A percentile compares a stretch with the other conserved stretches of the same genome.
Conservation (phyloP, 2,113 vertebrate genomes). For the Nymphicus hollandicus region DNA sequence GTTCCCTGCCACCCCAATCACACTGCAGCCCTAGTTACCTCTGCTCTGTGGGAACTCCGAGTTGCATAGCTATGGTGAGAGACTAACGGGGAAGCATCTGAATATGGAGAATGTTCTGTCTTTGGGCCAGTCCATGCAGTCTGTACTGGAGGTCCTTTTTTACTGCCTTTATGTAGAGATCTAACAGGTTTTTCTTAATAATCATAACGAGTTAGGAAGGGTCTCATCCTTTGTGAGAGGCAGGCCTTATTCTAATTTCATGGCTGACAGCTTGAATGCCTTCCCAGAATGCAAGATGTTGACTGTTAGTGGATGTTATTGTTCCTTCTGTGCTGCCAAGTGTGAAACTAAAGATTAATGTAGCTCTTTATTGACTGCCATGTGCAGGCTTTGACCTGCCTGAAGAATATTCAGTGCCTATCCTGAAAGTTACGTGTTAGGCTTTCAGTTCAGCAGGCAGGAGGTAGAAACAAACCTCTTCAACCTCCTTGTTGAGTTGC, state of each 20-base stretch:
- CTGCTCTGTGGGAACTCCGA: neutral
- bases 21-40: neutral
- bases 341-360: neutral
- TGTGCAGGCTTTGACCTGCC: conserved; percentile 11
- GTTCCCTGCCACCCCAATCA: neutral
- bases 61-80: neutral
- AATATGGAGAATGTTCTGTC: neutral
- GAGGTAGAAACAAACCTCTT: neutral
- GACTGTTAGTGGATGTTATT: neutral
- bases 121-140: neutral
- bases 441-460: neutral
- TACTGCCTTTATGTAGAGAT: neutral
- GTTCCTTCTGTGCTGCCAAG: neutral
- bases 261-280: neutral
- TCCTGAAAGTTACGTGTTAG: neutral
- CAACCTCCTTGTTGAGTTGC: neutral
- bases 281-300: neutral
- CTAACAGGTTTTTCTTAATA: neutral
- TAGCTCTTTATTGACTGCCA: neutral
- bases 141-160: neutral
- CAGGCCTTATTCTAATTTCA: neutral
- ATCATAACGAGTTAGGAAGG: neutral
- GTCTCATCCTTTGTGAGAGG: neutral
- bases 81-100: neutral
- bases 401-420: neutral